Conservation (phyloP, 2,797 vertebrate genomes). For the Diceros bicornis region DNA sequence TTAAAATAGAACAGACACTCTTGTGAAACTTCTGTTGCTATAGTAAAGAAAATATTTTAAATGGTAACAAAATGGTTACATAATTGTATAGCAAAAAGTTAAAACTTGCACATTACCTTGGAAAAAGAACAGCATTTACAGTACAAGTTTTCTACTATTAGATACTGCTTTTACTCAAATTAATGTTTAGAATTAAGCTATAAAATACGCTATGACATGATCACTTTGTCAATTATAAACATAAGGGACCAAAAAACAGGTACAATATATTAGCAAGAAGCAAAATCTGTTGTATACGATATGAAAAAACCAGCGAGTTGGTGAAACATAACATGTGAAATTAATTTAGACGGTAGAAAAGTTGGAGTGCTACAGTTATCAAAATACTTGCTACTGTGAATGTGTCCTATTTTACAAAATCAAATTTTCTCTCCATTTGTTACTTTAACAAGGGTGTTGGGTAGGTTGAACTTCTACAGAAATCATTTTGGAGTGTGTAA, state of each 20-base stretch:
- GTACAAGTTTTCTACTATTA: neutral
- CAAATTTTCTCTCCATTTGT: neutral
- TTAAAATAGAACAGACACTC: neutral
- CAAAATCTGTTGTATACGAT: neutral
- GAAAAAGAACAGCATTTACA: neutral
- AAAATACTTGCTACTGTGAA: neutral
- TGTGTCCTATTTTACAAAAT: neutral
- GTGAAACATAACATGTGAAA: neutral
- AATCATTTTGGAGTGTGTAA: neutral
- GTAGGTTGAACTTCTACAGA: neutral
- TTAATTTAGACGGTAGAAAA: neutral
- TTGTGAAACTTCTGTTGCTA: neutral
- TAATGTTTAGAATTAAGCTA: conserved; percentile 41
- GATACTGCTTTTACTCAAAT: conserved; percentile 16
- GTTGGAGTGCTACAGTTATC: neutral
- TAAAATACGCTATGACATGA: neutral
- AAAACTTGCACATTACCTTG: conserved; percentile 10
- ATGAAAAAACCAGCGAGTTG: neutral
- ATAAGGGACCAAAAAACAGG: neutral
- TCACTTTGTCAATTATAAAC: neutral
- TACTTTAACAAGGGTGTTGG: neutral
- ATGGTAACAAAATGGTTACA: neutral
- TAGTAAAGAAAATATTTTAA: conserved; percentile 63
- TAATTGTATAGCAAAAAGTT: conserved; percentile 38
- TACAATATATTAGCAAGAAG: conserved; percentile 14